Conservation (phyloP, 2,113 vertebrate species). For the Grallaria varia region DNA sequence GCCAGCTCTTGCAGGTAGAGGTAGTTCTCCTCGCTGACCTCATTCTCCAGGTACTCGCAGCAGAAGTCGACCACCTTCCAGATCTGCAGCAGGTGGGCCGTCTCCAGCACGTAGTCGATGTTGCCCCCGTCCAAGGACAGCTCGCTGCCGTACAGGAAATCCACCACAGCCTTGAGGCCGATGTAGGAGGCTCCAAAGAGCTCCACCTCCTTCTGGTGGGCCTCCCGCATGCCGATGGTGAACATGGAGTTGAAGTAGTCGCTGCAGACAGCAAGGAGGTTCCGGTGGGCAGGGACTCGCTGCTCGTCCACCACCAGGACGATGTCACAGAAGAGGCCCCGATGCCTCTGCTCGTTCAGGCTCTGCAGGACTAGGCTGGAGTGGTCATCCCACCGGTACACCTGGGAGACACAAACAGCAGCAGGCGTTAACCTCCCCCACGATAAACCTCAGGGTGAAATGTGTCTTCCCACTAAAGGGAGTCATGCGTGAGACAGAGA, state of each 20-base stretch:
- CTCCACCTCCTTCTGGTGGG: constrained; percentile 88
- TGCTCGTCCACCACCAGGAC: constrained; percentile 86
- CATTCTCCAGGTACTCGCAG: constrained; percentile 90
- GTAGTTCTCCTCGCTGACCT: constrained; percentile 91
- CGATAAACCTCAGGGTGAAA: fast-evolving
- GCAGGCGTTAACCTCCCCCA: neutral
- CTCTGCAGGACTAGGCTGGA: constrained; percentile 81
- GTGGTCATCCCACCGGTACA: constrained; percentile 84
- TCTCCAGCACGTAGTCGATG: constrained; percentile 87
- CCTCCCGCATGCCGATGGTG: constrained; percentile 92
- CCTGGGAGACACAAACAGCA: constrained; percentile 56
- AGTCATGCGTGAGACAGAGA: neutral
- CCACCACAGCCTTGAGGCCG: constrained; percentile 88
- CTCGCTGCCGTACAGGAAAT: constrained; percentile 91
- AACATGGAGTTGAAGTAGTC: constrained; percentile 98
- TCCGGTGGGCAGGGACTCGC: constrained; percentile 85
- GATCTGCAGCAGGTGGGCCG: constrained; percentile 91
- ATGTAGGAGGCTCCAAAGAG: constrained; percentile 86
- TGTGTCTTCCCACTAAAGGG: neutral
- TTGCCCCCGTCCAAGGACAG: constrained; percentile 88
- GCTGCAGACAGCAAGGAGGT: constrained; percentile 88
- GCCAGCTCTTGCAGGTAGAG: constrained; percentile 92
- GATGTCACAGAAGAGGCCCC: constrained; percentile 87
- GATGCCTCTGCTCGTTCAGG: constrained; percentile 87
- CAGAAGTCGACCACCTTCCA: constrained; percentile 94